Evolutionary conservation across 2,113 vertebrate genomes (phyloP), one percentile per base, ranked within the genome.

Genomic region (Rhinogobius similis): DNA sequence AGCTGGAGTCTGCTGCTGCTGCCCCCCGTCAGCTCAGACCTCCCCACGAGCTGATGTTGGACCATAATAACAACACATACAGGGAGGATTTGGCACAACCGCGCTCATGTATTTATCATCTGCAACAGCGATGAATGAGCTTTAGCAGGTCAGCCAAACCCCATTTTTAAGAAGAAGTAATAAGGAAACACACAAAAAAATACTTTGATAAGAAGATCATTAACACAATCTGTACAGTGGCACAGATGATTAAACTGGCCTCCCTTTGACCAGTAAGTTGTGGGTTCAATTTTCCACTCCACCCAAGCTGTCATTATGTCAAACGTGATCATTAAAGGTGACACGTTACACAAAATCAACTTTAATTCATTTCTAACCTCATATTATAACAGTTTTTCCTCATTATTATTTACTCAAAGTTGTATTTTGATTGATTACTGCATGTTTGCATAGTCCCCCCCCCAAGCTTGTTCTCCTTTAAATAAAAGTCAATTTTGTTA

Each of bases 1-100:
- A 26, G 78, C 88, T 78, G 44, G 68, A 68, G 82, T 86, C 82
- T 75, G 78, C 86, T 78, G 84, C 77, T 74, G 75, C 64, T 82
- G 80, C 80, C 82, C 76, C 81, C 81, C 76, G 73, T 72, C 74
- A 65, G 61, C 75, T 23, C 76, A 86, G 87, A 90, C 89, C 89
- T 90, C 88, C 87, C 80, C 65, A 18, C 53, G 81, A 87, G 89
- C 87, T 88, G 83, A 77, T 90, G 78, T 87, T 90, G 84, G 83
- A 78, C 74, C 74, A 78, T 82, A 71, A 59, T 63, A 3, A 81
- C 36, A 73, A 73, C 41, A 81, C 81, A 82, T 70, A 81, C 77
- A 52, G 62, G 69, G 61, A 77, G 76, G 80, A 85, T 70, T 88
- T 90, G 86, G 83, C 88, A 73, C 74, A 74, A 67, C 68, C 32